Evolutionary conservation across 2,888 invertebrate genomes (phyloP).

Genomic region (Machimus rusticus): DNA sequence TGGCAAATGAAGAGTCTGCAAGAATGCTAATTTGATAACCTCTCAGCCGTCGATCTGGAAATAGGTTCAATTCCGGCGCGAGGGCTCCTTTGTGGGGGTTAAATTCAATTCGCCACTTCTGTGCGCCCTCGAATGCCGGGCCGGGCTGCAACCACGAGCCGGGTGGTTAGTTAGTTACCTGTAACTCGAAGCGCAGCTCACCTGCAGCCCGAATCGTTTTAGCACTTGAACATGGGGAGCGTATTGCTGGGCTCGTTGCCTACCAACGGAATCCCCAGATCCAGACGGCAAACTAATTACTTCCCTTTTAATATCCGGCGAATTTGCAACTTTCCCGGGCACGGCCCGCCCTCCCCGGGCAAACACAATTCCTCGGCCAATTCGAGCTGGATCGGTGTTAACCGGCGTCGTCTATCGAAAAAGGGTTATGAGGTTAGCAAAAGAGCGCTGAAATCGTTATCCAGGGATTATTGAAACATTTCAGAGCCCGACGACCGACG

Average conservation of each 20-base stretch:
- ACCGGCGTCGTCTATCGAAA: slow-evolving; percentile 15
- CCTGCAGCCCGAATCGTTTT: not conserved
- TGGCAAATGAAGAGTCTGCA: slow-evolving; percentile 14
- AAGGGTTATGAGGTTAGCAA: slow-evolving; percentile 23
- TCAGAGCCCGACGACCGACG: not conserved
- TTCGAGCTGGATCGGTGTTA: slow-evolving; percentile 24
- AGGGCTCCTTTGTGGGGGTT: not conserved
- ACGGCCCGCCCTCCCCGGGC: not conserved
- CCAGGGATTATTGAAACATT: slow-evolving; percentile 33
- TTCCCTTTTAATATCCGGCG: slow-evolving; percentile 40
- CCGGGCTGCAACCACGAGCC: not conserved
- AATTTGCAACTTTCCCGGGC: slow-evolving; percentile 33
- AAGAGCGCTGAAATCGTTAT: slow-evolving; percentile 36
- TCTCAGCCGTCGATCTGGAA: slow-evolving; percentile 14
- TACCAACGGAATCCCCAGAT: not conserved
- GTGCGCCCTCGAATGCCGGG: not conserved
- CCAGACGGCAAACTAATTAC: slow-evolving; percentile 40
- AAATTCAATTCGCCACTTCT: slow-evolving; percentile 14
- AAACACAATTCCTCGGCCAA: slow-evolving; percentile 14
- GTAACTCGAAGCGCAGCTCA: not conserved
- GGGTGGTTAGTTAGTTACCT: not conserved
- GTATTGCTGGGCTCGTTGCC: not conserved
- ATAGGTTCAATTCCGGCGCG: not conserved
- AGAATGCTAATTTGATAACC: slow-evolving; percentile 38
- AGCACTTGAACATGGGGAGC: not conserved